phyloP scores from a whole-genome alignment of 2,797 vertebrate genomes.

The Avahi laniger region DNA sequence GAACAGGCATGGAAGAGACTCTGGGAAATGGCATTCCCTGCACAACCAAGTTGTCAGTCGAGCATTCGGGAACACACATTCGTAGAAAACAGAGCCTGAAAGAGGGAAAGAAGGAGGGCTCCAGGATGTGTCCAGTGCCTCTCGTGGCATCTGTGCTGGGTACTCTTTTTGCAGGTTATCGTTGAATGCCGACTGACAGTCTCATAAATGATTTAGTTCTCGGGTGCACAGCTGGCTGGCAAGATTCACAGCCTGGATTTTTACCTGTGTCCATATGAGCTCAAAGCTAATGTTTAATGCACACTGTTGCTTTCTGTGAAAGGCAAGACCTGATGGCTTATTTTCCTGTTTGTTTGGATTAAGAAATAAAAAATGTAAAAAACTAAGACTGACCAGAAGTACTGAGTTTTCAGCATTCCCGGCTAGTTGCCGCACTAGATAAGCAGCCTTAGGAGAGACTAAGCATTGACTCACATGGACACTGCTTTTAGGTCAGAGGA shows the following conservation, averaged over 20 bases:
- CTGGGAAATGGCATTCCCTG: background rate
- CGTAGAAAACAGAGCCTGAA: background rate
- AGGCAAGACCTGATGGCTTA: background rate
- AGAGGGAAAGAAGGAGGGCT: background rate
- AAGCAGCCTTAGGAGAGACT: background rate
- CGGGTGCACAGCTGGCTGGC: background rate
- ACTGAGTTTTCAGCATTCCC: background rate
- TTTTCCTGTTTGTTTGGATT: background rate
- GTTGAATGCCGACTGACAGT: background rate
- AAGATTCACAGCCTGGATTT: background rate
- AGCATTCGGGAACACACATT: background rate
- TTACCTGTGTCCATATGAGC: background rate
- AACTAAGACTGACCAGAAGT: background rate
- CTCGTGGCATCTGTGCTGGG: background rate
- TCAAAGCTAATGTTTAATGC: background rate
- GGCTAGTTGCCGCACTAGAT: background rate
- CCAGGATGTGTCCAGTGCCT: accelerated
- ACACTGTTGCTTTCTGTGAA: background rate
- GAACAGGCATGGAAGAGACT: background rate
- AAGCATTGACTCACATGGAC: background rate
- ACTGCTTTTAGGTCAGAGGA: background rate
- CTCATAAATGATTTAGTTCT: background rate
- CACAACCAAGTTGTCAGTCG: too few relatives aligned
- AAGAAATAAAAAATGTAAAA: background rate
- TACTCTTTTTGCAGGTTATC: background rate